phyloP scores from a whole-genome alignment of 2,888 invertebrate genomes.

The Spisula solida region DNA sequence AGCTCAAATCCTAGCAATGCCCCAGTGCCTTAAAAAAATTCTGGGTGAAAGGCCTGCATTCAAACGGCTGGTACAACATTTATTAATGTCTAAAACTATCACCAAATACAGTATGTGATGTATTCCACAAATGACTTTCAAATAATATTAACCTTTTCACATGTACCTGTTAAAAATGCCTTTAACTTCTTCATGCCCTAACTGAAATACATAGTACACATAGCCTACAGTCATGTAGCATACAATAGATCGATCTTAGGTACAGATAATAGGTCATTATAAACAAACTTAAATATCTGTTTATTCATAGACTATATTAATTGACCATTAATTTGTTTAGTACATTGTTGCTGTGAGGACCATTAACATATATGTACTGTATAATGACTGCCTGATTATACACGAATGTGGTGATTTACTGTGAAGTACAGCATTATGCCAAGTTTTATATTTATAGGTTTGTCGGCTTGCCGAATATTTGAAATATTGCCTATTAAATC shows the following conservation, averaged over 20 bases:
- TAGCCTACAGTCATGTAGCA: background rate
- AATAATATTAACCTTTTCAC: background rate
- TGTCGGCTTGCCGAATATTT: background rate
- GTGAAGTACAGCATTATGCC: background rate
- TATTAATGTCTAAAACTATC: too few relatives aligned
- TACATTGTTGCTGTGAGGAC: background rate
- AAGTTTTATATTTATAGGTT: background rate
- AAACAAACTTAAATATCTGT: background rate
- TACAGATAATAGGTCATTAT: background rate
- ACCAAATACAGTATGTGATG: too few relatives aligned
- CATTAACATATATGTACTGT: background rate
- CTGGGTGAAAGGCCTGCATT: too few relatives aligned
- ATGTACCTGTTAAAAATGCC: background rate
- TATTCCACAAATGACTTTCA: too few relatives aligned
- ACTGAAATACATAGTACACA: background rate
- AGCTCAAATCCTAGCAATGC: too few relatives aligned
- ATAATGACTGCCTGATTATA: background rate
- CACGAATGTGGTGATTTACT: background rate
- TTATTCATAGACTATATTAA: slow-evolving; percentile 14
- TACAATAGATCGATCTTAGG: background rate
- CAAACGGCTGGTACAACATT: too few relatives aligned
- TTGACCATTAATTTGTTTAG: background rate
- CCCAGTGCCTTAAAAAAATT: too few relatives aligned
- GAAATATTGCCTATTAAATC: background rate
- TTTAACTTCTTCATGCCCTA: background rate